Conservation (phyloP, 2,113 vertebrate species). For the Caranx ignobilis region DNA sequence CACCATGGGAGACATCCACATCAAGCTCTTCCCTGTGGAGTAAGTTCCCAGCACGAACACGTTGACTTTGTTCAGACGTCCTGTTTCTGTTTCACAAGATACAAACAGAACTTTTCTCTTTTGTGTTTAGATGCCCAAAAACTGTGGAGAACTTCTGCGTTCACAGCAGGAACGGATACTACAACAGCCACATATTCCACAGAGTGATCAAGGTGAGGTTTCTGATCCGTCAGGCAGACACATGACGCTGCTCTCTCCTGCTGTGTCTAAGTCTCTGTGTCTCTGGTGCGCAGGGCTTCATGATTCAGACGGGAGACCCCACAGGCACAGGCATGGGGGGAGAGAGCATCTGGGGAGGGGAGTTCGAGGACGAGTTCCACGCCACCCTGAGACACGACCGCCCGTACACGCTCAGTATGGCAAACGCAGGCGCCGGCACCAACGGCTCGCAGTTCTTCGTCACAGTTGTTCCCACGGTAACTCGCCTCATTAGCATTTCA, state of each 20-base stretch:
- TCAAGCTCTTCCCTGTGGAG: slow-evolving; percentile 99
- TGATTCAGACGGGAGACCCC: slow-evolving; percentile 99
- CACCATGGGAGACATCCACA: slow-evolving; percentile 98
- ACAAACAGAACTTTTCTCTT: not conserved
- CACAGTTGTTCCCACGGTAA: slow-evolving; percentile 97
- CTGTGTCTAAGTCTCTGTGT: not conserved
- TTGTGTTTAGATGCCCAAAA: slow-evolving; percentile 91
- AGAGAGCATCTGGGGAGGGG: slow-evolving; percentile 98
- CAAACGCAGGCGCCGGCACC: slow-evolving; percentile 93
- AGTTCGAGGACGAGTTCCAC: slow-evolving; percentile 99
- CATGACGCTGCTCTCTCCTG: not conserved
- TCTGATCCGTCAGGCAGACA: rapidly evolving
- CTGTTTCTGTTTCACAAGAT: not conserved
- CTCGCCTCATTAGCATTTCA: slow-evolving; percentile 33
- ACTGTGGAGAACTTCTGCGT: slow-evolving; percentile 99
- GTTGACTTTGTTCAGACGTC: not conserved
- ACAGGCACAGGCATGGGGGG: slow-evolving; percentile 98
- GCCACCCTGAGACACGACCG: slow-evolving; percentile 96
- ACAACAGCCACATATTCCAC: slow-evolving; percentile 96
- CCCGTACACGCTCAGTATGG: slow-evolving; percentile 98
- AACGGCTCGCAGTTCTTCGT: slow-evolving; percentile 98
- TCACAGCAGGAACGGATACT: slow-evolving; percentile 97
- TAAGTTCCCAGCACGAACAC: slow-evolving; percentile 74
- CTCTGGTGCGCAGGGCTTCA: slow-evolving; percentile 89
- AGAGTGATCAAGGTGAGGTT: slow-evolving; percentile 93